Percentiles rank a stretch among this genome's conserved stretches.
phyloP scores from a whole-genome alignment of 2,888 invertebrate genomes.

The Villa cingulata region DNA sequence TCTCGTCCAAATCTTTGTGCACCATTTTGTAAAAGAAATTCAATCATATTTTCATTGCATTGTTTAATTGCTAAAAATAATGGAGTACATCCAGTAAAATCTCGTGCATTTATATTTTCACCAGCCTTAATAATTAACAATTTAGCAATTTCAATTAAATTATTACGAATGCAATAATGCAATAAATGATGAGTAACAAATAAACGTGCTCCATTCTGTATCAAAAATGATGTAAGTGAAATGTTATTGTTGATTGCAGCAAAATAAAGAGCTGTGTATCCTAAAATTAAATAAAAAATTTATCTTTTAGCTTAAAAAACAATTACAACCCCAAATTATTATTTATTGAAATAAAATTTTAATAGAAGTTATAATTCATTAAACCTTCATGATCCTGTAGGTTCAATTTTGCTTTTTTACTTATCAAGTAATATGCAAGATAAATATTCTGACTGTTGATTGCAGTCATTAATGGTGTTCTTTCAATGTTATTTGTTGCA shows the following conservation, averaged over 20 bases:
- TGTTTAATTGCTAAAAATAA: constrained; percentile 57
- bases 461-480: constrained; percentile 40
- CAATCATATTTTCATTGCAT: constrained; percentile 44
- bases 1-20: constrained; percentile 48
- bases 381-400: constrained; percentile 53
- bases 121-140: constrained; percentile 24
- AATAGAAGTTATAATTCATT: neutral
- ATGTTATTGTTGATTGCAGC: constrained; percentile 25
- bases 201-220: constrained; percentile 52
- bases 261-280: constrained; percentile 27
- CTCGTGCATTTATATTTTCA: constrained; percentile 25
- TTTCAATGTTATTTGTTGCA: constrained; percentile 45
- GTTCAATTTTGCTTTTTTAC: constrained; percentile 48
- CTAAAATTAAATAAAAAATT: constrained; percentile 10
- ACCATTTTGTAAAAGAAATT: constrained; percentile 45
- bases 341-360: neutral
- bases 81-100: constrained; percentile 47
- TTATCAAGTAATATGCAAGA: constrained; percentile 42
- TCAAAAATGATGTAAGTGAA: constrained; percentile 30
- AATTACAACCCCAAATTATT: too few species aligned
- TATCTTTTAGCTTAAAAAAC: neutral
- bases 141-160: constrained; percentile 38
- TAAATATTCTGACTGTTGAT: constrained; percentile 26
- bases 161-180: constrained; percentile 51
- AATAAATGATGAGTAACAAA: constrained; percentile 56